Percentiles rank a stretch among this genome's conserved stretches.
Evolutionary conservation across 2,797 vertebrate genomes (phyloP).

Genomic region (Danio kyathit): DNA sequence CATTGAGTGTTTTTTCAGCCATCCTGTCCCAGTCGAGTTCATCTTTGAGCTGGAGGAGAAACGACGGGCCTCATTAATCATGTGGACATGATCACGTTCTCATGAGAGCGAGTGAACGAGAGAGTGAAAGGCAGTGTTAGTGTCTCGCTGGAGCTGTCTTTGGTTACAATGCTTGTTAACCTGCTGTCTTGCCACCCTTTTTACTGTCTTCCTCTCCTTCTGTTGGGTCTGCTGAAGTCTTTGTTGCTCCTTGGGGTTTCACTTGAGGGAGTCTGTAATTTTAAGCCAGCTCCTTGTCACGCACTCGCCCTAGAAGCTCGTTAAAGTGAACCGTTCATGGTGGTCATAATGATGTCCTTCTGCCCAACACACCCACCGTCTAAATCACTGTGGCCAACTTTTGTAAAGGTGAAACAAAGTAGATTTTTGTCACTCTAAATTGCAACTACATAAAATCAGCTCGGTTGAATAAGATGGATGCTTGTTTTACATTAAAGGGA

Average conservation of each 20-base stretch:
- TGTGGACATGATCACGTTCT: slow-evolving; percentile 26
- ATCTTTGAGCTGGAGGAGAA: slow-evolving; percentile 16
- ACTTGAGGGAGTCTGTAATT: slow-evolving; percentile 3
- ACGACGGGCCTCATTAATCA: slow-evolving; percentile 49
- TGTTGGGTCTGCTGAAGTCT: slow-evolving; percentile 9
- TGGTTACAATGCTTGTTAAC: slow-evolving; percentile 41
- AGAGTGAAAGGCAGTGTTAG: slow-evolving; percentile 19
- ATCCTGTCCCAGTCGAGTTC: slow-evolving; percentile 4
- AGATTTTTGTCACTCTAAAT: background rate
- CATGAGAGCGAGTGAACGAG: slow-evolving; percentile 6
- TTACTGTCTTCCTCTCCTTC: slow-evolving; percentile 15
- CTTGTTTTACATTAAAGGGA: background rate
- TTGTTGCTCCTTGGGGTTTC: slow-evolving; percentile 29
- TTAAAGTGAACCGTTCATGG: background rate
- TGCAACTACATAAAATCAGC: background rate
- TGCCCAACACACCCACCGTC: background rate
- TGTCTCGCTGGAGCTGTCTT: slow-evolving; percentile 25
- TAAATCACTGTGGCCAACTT: background rate
- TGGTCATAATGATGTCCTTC: slow-evolving; percentile 15
- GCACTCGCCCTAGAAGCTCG: background rate
- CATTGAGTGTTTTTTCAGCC: background rate
- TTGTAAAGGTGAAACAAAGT: background rate
- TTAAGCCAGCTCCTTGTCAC: slow-evolving; percentile 1
- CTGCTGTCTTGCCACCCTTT: slow-evolving; percentile 37
- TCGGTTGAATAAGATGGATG: background rate